Evolutionary conservation across 2,113 vertebrate species (phyloP).

Genomic region (Dicaeum eximium): DNA sequence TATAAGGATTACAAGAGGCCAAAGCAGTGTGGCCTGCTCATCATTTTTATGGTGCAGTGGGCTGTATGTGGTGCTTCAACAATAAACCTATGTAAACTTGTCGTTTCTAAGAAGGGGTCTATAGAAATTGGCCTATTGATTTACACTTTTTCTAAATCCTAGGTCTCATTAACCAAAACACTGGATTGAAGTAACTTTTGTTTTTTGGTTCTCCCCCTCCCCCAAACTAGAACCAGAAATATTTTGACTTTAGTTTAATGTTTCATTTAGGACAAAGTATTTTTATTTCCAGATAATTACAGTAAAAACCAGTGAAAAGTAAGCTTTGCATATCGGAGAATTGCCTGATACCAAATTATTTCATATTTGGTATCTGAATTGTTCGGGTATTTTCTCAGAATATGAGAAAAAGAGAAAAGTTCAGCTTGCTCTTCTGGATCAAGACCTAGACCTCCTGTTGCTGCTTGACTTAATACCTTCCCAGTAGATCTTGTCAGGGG

Average conservation of each 20-base stretch:
- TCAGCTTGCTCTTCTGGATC: neutral
- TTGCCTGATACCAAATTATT: neutral
- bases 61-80: neutral
- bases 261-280: neutral
- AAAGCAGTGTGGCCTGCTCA: neutral
- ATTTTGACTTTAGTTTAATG: neutral
- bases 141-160: neutral
- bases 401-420: neutral
- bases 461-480: neutral
- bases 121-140: neutral
- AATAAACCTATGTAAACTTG: neutral
- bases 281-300: neutral
- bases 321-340: neutral
- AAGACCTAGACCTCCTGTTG: neutral
- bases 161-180: neutral
- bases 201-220: fast-evolving
- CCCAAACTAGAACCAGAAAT: neutral
- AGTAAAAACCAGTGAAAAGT: neutral
- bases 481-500: neutral
- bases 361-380: neutral
- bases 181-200: neutral
- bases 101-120: neutral
- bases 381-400: neutral
- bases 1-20: neutral
- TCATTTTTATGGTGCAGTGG: neutral